A percentile compares a stretch with the other conserved stretches of the same genome.
Conservation (phyloP, 2,113 vertebrate genomes). For the Phaetusa simplex region DNA sequence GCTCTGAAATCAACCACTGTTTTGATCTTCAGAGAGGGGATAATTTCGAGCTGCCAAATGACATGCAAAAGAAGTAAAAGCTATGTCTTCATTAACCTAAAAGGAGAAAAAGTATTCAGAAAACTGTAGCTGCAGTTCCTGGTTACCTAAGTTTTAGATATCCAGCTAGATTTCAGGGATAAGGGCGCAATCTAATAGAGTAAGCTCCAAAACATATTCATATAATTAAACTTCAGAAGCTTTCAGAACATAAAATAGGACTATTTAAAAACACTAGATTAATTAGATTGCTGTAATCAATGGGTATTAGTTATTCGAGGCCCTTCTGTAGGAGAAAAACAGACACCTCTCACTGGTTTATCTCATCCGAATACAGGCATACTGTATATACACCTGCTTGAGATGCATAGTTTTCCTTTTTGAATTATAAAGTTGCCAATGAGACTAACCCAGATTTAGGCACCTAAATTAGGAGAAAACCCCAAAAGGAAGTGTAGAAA, state of each 20-base stretch:
- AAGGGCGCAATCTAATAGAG: not conserved
- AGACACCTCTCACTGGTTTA: not conserved
- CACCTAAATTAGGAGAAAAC: not conserved
- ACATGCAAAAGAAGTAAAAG: not conserved
- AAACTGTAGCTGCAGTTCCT: not conserved
- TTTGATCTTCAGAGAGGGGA: not conserved
- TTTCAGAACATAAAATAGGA: not conserved
- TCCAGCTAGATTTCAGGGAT: not conserved
- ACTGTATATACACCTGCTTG: not conserved
- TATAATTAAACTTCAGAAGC: not conserved
- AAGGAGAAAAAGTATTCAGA: not conserved
- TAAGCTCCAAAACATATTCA: not conserved
- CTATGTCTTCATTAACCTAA: not conserved
- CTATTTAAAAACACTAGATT: not conserved
- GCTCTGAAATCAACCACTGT: not conserved
- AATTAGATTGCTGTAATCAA: not conserved
- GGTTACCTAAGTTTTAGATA: not conserved
- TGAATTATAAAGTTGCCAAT: not conserved
- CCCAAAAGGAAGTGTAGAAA: not conserved
- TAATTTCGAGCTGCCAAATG: not conserved
- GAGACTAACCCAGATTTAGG: not conserved
- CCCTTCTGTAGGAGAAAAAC: not conserved
- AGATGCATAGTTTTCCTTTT: not conserved
- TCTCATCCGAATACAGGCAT: not conserved
- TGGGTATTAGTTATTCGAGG: not conserved